phyloP scores from a whole-genome alignment of 35 echinoderm and acorn worm species.

The Ophioderma brevispina region DNA sequence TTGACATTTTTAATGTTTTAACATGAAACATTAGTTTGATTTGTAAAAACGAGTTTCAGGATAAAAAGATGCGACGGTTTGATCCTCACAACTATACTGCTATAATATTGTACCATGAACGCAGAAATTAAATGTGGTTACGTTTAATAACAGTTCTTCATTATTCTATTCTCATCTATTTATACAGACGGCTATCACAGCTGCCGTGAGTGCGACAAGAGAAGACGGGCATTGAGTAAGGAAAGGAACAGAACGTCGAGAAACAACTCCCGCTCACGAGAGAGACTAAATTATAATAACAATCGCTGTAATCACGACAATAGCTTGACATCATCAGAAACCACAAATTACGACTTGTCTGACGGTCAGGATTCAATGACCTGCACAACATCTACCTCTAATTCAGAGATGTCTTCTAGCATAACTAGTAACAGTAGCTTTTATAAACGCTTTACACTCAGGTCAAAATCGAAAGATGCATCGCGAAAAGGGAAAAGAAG shows the following conservation, averaged over 20 bases:
- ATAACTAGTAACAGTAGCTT: not conserved
- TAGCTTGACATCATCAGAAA: not conserved
- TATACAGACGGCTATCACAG: slow-evolving; percentile 5
- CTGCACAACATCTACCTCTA: not conserved
- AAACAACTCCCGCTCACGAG: slow-evolving; percentile 17
- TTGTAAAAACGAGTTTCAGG: too few relatives aligned
- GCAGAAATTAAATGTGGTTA: too few relatives aligned
- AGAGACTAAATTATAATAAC: slow-evolving; percentile 1
- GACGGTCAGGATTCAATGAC: not conserved
- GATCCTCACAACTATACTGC: too few relatives aligned
- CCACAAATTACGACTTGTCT: not conserved
- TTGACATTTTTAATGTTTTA: too few relatives aligned
- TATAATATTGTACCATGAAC: too few relatives aligned
- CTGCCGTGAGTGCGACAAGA: slow-evolving; percentile 24
- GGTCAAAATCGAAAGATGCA: not conserved
- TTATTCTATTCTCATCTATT: not conserved
- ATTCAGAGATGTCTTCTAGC: slow-evolving; percentile 14
- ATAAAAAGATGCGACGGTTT: too few relatives aligned
- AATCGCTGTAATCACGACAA: not conserved
- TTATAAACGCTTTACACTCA: not conserved
- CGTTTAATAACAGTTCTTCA: not conserved
- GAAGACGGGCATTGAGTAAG: slow-evolving; percentile 11
- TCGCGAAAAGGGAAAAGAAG: not conserved
- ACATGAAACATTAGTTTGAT: too few relatives aligned
- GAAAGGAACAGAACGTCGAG: not conserved